Evolutionary conservation across 2,113 vertebrate genomes (phyloP).

Genomic region (Cyanoderma ruficeps): DNA sequence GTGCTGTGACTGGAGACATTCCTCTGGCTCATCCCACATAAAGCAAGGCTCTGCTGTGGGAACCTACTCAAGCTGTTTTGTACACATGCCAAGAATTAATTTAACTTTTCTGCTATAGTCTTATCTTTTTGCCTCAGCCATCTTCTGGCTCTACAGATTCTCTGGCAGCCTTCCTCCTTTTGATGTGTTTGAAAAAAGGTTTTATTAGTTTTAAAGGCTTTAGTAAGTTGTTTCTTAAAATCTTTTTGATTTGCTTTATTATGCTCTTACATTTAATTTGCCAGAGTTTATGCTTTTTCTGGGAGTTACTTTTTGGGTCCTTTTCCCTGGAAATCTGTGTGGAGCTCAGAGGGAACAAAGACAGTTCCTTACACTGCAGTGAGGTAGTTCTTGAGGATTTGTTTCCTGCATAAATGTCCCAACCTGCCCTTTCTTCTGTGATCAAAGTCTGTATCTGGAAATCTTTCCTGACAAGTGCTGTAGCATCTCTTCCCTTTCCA

Average conservation of each 20-base stretch:
- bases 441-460: neutral
- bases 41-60: neutral
- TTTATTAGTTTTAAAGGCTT: slow-evolving; percentile 61
- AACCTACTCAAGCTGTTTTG: neutral
- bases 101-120: slow-evolving; percentile 17
- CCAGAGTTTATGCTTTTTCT: neutral
- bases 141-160: slow-evolving; percentile 5
- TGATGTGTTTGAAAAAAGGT: slow-evolving; percentile 51
- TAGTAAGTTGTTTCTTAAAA: slow-evolving; percentile 62
- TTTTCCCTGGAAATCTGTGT: neutral
- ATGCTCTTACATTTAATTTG: slow-evolving; percentile 23
- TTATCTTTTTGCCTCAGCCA: slow-evolving; percentile 52
- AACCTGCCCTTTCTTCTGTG: neutral
- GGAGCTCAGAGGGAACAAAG: neutral
- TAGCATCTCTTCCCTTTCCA: neutral
- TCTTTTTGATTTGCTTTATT: slow-evolving; percentile 49
- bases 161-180: slow-evolving; percentile 53
- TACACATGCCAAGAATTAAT: slow-evolving; percentile 45
- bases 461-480: neutral
- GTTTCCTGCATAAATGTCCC: neutral
- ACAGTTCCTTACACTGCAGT: neutral
- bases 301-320: neutral
- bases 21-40: neutral
- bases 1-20: neutral
- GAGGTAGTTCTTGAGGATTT: neutral